Evolutionary conservation across 2,113 vertebrate genomes (phyloP).

Genomic region (Tachysurus vachellii): DNA sequence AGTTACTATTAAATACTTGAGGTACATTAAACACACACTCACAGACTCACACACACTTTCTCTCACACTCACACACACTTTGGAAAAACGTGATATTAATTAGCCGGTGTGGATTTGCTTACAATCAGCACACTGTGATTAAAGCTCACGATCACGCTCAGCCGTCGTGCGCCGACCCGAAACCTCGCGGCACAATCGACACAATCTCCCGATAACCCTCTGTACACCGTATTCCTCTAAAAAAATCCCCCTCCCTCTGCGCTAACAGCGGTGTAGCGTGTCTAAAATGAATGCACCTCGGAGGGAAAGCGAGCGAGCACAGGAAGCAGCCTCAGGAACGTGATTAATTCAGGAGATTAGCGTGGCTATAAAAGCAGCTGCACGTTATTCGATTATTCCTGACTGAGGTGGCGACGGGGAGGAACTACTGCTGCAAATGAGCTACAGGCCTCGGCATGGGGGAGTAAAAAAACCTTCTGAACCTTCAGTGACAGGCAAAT

Average conservation of each 20-base stretch:
- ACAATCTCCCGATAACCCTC: conserved; percentile 46
- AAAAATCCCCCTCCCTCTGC: neutral
- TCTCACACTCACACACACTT: neutral
- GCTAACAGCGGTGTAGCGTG: conserved; percentile 30
- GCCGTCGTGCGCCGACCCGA: conserved; percentile 38
- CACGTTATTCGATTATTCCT: conserved; percentile 51
- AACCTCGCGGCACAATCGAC: conserved; percentile 29
- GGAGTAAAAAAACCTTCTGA: neutral
- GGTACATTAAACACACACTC: neutral
- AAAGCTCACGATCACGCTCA: conserved; percentile 48
- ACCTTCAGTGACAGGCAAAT: neutral
- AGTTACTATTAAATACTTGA: neutral
- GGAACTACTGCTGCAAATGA: conserved; percentile 42
- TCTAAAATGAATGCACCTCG: conserved; percentile 30
- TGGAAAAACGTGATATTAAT: conserved; percentile 41
- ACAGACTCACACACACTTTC: conserved; percentile 19
- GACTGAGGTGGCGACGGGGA: conserved; percentile 41
- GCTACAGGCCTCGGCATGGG: neutral
- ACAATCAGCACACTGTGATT: conserved; percentile 51
- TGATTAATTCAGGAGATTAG: conserved; percentile 55
- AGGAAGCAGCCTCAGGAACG: conserved; percentile 45
- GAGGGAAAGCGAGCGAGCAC: conserved; percentile 42
- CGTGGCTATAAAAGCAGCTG: conserved; percentile 38
- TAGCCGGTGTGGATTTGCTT: conserved; percentile 37
- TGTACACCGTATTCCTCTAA: conserved; percentile 26